A percentile compares a stretch with the other conserved stretches of the same genome.
phyloP scores from a whole-genome alignment of 2,888 invertebrate species.

The Temnothorax ravouxi region DNA sequence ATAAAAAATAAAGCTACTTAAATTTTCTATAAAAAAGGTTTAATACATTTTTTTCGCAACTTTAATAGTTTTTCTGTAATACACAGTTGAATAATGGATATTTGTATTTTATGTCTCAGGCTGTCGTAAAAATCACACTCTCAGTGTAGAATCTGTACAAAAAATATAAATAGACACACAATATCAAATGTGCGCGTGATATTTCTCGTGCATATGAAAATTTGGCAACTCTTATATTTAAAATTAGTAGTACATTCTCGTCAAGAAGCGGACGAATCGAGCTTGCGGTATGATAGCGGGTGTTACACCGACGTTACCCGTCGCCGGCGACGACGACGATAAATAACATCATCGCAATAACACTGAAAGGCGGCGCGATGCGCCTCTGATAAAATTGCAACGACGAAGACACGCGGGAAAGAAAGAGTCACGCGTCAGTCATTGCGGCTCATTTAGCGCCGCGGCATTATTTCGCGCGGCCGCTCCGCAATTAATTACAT shows the following conservation, averaged over 20 bases:
- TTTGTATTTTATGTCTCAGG: too few species aligned
- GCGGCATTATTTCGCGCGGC: background rate
- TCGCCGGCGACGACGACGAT: conserved; percentile 16
- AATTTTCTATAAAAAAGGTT: too few species aligned
- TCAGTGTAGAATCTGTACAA: too few species aligned
- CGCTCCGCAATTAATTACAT: conserved; percentile 8
- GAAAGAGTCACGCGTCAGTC: background rate
- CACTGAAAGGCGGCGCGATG: background rate
- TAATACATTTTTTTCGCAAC: too few species aligned
- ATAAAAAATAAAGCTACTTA: too few species aligned
- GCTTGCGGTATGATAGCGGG: background rate
- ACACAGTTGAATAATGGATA: too few species aligned
- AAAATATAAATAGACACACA: too few species aligned
- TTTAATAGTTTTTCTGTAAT: too few species aligned
- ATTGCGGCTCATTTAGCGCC: background rate
- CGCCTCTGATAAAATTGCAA: conserved; percentile 17
- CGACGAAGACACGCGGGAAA: background rate
- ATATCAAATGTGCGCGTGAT: too few species aligned
- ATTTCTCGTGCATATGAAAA: too few species aligned
- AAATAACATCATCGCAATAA: conserved; percentile 22
- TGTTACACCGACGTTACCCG: background rate
- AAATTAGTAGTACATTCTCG: background rate
- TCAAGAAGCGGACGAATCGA: conserved; percentile 21
- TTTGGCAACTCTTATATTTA: too few species aligned
- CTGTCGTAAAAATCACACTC: too few species aligned